phyloP scores from a whole-genome alignment of 2,888 invertebrate species.

The Cheilosia variabilis region DNA sequence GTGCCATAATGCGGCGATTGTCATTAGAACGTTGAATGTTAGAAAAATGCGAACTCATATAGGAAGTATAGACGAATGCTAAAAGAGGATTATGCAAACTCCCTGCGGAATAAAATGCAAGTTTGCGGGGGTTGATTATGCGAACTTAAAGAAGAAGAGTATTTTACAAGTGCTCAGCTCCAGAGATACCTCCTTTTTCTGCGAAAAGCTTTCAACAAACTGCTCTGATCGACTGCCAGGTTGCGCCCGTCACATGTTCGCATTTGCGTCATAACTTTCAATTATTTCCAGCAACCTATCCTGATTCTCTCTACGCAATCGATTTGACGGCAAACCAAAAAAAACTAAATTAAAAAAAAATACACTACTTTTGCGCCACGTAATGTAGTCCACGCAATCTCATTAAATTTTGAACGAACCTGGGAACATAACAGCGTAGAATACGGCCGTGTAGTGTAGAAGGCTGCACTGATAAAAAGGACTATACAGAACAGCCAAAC shows the following conservation, averaged over 20 bases:
- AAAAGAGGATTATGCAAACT: too few relatives aligned
- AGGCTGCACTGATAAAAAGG: not conserved
- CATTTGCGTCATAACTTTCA: not conserved
- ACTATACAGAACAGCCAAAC: conserved; percentile 13
- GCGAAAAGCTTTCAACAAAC: too few relatives aligned
- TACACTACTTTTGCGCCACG: conserved; percentile 18
- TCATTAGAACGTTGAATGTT: too few relatives aligned
- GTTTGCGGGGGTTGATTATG: not conserved
- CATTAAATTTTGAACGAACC: conserved; percentile 64
- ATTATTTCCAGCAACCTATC: not conserved
- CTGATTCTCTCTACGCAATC: conserved; percentile 11
- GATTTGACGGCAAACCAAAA: not conserved
- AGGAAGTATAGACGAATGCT: too few relatives aligned
- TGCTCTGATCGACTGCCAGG: too few relatives aligned
- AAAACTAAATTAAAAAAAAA: conserved; percentile 1
- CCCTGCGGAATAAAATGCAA: too few relatives aligned
- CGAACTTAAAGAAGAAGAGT: too few relatives aligned
- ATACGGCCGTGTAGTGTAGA: not conserved
- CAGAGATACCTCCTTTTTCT: too few relatives aligned
- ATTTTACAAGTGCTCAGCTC: too few relatives aligned
- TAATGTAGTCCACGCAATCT: conserved; percentile 16
- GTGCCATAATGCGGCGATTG: too few relatives aligned
- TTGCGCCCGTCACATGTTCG: not conserved
- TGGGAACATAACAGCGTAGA: conserved; percentile 20
- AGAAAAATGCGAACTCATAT: too few relatives aligned